These are phyloP conservation scores for Phorcus lineatus DNA, from an alignment of 2,888 invertebrate species.

Conservation along the genomic window DNA sequence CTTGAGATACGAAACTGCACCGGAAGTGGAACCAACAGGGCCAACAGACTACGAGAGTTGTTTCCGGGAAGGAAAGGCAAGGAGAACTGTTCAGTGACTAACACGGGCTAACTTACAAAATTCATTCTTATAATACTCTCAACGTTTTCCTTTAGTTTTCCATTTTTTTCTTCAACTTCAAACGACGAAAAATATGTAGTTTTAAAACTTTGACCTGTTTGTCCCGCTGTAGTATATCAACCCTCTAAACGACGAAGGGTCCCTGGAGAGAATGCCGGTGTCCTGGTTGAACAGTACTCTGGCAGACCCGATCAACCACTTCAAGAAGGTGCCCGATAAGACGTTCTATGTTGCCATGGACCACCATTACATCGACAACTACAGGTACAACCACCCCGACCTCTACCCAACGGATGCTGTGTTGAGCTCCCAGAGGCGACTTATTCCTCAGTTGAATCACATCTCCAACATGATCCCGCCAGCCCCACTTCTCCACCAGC, in stretches of 20 bases:
- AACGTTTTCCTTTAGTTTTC: no score
- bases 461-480: constrained; percentile 86
- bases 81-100: not conserved
- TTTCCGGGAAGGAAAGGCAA: constrained; percentile 21
- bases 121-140: no score
- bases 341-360: constrained; percentile 90
- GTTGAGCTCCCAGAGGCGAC: constrained; percentile 79
- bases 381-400: constrained; percentile 83
- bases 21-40: constrained; percentile 44
- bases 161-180: no score
- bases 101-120: no score
- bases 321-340: constrained; percentile 55
- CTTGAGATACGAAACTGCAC: constrained; percentile 38
- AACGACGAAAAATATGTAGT: no score
- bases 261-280: constrained; percentile 73
- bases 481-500: constrained; percentile 83
- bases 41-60: constrained; percentile 42
- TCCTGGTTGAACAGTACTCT: constrained; percentile 72
- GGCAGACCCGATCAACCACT: constrained; percentile 4
- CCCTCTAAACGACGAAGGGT: constrained; percentile 83
- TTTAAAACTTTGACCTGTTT: not conserved
- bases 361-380: constrained; percentile 89
- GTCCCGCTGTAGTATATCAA: constrained; percentile 78
- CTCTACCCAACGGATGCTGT: constrained; percentile 79
- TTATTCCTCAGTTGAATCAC: constrained; percentile 89